These are phyloP conservation scores for Puntigrus tetrazona DNA, from an alignment of 2,113 vertebrate species.

Conservation along the genomic window DNA sequence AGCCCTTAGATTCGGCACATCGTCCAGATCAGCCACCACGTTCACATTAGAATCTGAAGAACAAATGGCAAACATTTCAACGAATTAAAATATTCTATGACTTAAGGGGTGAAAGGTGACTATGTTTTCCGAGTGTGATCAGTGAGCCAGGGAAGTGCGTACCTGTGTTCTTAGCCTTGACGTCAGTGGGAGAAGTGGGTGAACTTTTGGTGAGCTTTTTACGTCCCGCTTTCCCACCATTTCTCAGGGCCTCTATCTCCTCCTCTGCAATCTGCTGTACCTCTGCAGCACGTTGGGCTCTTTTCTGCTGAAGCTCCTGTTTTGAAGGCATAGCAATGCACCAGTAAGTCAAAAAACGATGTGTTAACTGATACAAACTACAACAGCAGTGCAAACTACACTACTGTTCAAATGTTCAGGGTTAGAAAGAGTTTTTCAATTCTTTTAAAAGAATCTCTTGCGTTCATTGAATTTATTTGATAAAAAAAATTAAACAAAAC, in stretches of 20 bases:
- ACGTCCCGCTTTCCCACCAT: conserved; percentile 60
- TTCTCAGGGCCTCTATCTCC: conserved; percentile 64
- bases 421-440: neutral
- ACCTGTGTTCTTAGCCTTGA: conserved; percentile 85
- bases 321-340: neutral
- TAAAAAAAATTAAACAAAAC: neutral
- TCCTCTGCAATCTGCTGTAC: conserved; percentile 60
- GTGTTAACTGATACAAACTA: neutral
- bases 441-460: neutral
- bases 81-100: neutral
- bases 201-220: conserved; percentile 67
- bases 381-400: neutral
- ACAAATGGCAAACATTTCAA: neutral
- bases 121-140: neutral
- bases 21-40: conserved; percentile 59
- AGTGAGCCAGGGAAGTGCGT: conserved; percentile 1
- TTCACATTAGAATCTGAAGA: conserved; percentile 70
- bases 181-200: conserved; percentile 41
- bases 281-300: conserved; percentile 73
- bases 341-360: neutral
- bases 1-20: conserved; percentile 63
- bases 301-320: conserved; percentile 89
- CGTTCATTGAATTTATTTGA: neutral
- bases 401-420: neutral
- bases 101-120: neutral